Base-by-base conservation (phyloP, 2,113 vertebrate species). In the Amphilophus citrinellus region DNA sequence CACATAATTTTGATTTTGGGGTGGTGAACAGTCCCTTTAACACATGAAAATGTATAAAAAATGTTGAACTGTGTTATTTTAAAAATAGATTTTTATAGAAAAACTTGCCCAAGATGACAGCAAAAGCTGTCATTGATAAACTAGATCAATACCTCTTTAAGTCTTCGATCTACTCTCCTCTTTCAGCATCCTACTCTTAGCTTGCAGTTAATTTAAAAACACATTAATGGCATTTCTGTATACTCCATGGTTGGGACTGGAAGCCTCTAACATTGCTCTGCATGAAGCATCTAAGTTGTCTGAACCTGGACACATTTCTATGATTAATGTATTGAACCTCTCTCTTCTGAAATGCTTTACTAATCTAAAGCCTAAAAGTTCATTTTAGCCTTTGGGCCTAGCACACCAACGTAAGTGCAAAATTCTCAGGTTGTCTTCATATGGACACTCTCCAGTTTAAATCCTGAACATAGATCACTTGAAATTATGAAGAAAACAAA, bases 191-290 rank as follows among this genome's bases (percentile, higher is more conserved):
- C 7, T 3, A 24, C 65, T 30, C 32, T 32, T n/a, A 11, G 5
- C 35, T 11, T 39, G 5, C 6, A 6, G 75, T 77, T 77, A 77
- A 73, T 53, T 57, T 6, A 65, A 13, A 35, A 56, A 47, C 35
- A 68, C 27, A 73, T 73, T 73, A 73, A 73, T 32, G 66, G 7
- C 47, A 56, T 76, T 62, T 80, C 50, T 44, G 7, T 17, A 58
- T 3, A 65, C 37, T 5, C 17, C 20, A 27, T 3, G 20, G 15
- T 14, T 58, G 44, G 18, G 13, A 13, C 27, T n/a, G 47, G 6
- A 73, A 27, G 2, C 44, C 47, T 79, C 47, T 35, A 53, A 53
- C 42, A 30, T 5, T 37, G 20, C 32, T 56, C 39, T 59, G n/a
- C 13, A 47, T 60, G 39, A 8, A 61, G 61, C 30, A 73, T 56